Base-by-base conservation (phyloP, 1,140 invertebrate genomes). In the Lasaia peninsularis region DNA sequence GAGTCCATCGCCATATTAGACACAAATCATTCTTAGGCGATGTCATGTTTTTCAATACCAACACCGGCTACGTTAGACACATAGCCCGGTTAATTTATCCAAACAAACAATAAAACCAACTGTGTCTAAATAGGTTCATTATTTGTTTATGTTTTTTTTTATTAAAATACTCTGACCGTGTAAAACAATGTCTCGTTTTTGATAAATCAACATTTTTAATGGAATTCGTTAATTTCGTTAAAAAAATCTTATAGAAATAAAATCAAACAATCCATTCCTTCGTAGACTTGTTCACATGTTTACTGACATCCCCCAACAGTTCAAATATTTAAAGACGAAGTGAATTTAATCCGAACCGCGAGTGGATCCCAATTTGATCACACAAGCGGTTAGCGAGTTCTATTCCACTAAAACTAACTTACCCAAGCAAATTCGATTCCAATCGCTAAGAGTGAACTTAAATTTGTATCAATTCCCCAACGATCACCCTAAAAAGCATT, bases 261-360 rank as follows among this genome's bases (percentile, higher is more conserved):
- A 44, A 20, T 11, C 40, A 9, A 18, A 11, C 14, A 44, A 20
- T 11, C 40, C 18, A 44, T 11, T 16, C 11, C 7, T 20, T 20
- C 9, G 10, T 20, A 44, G 11, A 44, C 18, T 20, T 44, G 8
- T n/a, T n/a, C n/a, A 4, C 24, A 18, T 18, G 56, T 65, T 55
- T 60, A 58, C 59, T 50, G 9, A 16, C 60, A 65, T 62, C 67
- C 62, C 58, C 70, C 62, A 70, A 64, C 69, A 73, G 60, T 77
- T 85, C 75, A 79, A 85, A 88, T 82, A 80, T 86, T 83, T 86
- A 86, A 78, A 82, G 77, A 71, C 72, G 63, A 68, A 56, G 64
- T 56, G 77, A 82, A 80, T 83, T 77, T 71, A 72, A 85, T 78
- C 58, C 34, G 55, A 56, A 58, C 75, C 65, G 63, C 70, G 65